phyloP scores from a whole-genome alignment of 1,140 invertebrate genomes.

The Rhyacophila brunnea region DNA sequence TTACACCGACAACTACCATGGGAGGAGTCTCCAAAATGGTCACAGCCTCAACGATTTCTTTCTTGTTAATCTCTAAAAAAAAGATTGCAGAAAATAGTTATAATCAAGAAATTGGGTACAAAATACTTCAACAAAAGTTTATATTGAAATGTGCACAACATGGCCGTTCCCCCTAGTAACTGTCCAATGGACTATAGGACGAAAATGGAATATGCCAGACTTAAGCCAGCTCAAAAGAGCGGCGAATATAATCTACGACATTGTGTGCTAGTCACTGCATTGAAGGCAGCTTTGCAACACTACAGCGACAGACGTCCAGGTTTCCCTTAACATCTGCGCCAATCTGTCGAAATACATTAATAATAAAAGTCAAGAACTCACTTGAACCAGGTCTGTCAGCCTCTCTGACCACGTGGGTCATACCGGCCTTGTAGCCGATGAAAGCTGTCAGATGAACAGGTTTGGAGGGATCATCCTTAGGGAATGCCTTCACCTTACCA shows the following conservation, averaged over 20 bases:
- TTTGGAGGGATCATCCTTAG: slow-evolving; percentile 96
- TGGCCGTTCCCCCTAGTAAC: slow-evolving; percentile 59
- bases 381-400: slow-evolving; percentile 98
- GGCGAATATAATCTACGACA: slow-evolving; percentile 47
- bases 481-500: slow-evolving; percentile 99
- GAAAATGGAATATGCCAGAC: slow-evolving; percentile 57
- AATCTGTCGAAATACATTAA: slow-evolving; percentile 18
- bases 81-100: too few species aligned
- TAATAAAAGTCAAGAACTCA: slow-evolving; percentile 59
- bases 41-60: slow-evolving; percentile 98
- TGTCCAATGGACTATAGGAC: slow-evolving; percentile 56
- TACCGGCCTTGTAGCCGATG: slow-evolving; percentile 98
- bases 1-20: slow-evolving; percentile 95
- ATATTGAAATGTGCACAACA: slow-evolving; percentile 51
- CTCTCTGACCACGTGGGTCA: slow-evolving; percentile 99
- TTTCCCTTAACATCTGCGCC: slow-evolving; percentile 8
- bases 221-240: slow-evolving; percentile 42
- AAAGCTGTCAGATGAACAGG: slow-evolving; percentile 98
- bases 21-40: slow-evolving; percentile 98
- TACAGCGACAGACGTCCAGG: slow-evolving; percentile 7
- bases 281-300: slow-evolving; percentile 27
- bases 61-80: slow-evolving; percentile 93
- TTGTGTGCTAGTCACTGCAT: slow-evolving; percentile 37
- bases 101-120: too few species aligned
- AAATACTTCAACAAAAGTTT: too few species aligned